Percentiles rank a stretch among this genome's conserved stretches.
These are phyloP conservation scores for Aphyosemion australe DNA, from an alignment of 2,113 vertebrate genomes.

Conservation along the genomic window DNA sequence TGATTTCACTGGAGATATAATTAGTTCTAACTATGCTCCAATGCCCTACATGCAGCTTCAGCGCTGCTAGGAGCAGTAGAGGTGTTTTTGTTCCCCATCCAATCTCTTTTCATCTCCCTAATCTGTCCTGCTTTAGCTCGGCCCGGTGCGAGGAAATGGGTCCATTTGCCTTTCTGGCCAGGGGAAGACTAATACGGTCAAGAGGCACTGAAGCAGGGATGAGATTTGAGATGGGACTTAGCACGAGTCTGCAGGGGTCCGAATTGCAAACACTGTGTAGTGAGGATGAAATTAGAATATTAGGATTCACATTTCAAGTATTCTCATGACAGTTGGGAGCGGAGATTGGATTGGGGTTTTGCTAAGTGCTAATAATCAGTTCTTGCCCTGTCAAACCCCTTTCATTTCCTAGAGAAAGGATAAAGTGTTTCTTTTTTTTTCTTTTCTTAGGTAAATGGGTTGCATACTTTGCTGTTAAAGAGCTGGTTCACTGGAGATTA, in stretches of 20 bases:
- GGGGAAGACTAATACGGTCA: conserved; percentile 58
- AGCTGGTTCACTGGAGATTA: neutral
- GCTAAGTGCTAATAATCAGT: conserved; percentile 54
- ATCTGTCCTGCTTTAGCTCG: conserved; percentile 59
- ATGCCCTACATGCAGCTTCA: conserved; percentile 45
- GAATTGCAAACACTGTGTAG: conserved; percentile 31
- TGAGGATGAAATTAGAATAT: conserved; percentile 61
- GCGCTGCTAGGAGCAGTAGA: conserved; percentile 26
- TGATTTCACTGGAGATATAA: conserved; percentile 71
- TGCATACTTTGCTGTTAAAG: conserved; percentile 22
- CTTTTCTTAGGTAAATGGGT: conserved; percentile 54
- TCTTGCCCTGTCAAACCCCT: conserved; percentile 40
- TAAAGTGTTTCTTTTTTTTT: conserved; percentile 45
- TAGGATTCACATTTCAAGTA: conserved; percentile 58
- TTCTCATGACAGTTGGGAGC: conserved; percentile 59
- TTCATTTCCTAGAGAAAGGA: conserved; percentile 34
- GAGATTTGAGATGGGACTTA: conserved; percentile 47
- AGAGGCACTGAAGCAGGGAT: conserved; percentile 54
- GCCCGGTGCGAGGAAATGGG: conserved; percentile 52
- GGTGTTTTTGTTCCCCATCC: conserved; percentile 51
- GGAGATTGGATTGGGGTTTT: conserved; percentile 40
- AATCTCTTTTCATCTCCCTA: conserved; percentile 67
- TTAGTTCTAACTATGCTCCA: conserved; percentile 58
- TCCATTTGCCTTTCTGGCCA: conserved; percentile 54
- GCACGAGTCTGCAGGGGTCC: conserved; percentile 8